A percentile compares a stretch with the other conserved stretches of the same genome.
Conservation (phyloP, 2,113 vertebrate species). For the Silurus glanis region DNA sequence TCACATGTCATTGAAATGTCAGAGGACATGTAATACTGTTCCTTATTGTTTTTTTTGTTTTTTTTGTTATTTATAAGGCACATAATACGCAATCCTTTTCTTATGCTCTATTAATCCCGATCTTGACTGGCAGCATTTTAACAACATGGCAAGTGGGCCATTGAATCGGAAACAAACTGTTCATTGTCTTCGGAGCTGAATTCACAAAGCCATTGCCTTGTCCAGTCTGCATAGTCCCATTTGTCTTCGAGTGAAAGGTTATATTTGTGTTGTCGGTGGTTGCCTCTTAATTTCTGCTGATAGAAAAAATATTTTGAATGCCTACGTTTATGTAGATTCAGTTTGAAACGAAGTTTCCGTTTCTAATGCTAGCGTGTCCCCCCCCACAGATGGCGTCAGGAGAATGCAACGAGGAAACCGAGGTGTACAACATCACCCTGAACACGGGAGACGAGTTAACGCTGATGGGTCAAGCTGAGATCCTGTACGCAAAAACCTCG, state of each 20-base stretch:
- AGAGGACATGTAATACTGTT: not conserved
- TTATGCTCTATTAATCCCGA: conserved; percentile 4
- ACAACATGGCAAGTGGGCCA: not conserved
- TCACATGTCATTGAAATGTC: not conserved
- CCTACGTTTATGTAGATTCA: not conserved
- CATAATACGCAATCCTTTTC: conserved; percentile 18
- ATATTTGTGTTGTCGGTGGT: conserved; percentile 26
- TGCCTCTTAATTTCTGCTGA: not conserved
- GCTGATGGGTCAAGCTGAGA: conserved; percentile 97
- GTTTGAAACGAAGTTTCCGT: conserved; percentile 3
- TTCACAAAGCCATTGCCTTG: conserved; percentile 37
- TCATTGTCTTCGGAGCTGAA: conserved; percentile 36
- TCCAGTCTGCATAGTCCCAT: conserved; percentile 13
- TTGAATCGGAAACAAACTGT: conserved; percentile 27
- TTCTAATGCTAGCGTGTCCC: not conserved
- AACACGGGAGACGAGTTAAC: conserved; percentile 95
- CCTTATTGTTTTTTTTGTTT: not conserved
- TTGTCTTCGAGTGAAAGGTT: conserved; percentile 45
- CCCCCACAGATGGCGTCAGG: conserved; percentile 89
- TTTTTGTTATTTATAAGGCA: not conserved
- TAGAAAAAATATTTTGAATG: conserved; percentile 26
- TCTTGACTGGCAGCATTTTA: conserved; percentile 24
- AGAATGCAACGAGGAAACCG: conserved; percentile 96
- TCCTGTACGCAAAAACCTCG: conserved; percentile 94
- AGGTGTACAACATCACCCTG: conserved; percentile 96